These are phyloP conservation scores for Drosophila hydei DNA, from an alignment of 1,140 invertebrate species.

Conservation along the genomic window DNA sequence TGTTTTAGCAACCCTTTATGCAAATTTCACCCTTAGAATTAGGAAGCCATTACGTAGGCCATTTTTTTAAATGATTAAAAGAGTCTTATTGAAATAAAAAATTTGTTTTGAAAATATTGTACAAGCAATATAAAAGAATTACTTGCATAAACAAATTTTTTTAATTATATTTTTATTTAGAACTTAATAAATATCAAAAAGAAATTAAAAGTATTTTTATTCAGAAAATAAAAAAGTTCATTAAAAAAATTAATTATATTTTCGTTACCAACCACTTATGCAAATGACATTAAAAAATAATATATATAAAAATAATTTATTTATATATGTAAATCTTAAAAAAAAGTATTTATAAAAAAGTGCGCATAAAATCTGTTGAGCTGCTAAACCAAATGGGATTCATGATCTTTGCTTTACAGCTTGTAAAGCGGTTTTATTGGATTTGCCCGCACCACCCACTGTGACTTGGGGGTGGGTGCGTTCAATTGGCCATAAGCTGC, in stretches of 20 bases:
- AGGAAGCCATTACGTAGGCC: slow-evolving; percentile 21
- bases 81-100: too few relatives aligned
- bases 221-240: too few relatives aligned
- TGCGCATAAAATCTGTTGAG: not conserved
- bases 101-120: too few relatives aligned
- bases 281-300: not conserved
- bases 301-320: not conserved
- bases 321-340: too few relatives aligned
- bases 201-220: too few relatives aligned
- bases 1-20: slow-evolving; percentile 27
- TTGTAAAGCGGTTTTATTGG: slow-evolving; percentile 83
- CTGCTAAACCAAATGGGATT: slow-evolving; percentile 32
- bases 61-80: not conserved
- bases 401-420: slow-evolving; percentile 76
- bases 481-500: slow-evolving; percentile 81
- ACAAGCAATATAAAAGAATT: too few relatives aligned
- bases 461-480: slow-evolving; percentile 22
- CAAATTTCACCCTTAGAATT: slow-evolving; percentile 39
- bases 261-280: too few relatives aligned
- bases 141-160: too few relatives aligned
- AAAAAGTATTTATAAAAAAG: too few relatives aligned
- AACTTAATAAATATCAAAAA: too few relatives aligned
- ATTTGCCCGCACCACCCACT: slow-evolving; percentile 56
- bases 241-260: too few relatives aligned
- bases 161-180: too few relatives aligned